Evolutionary conservation across 1,140 invertebrate species (phyloP), one percentile per base, ranked within the genome.

Genomic region (Drosophila arizonae): DNA sequence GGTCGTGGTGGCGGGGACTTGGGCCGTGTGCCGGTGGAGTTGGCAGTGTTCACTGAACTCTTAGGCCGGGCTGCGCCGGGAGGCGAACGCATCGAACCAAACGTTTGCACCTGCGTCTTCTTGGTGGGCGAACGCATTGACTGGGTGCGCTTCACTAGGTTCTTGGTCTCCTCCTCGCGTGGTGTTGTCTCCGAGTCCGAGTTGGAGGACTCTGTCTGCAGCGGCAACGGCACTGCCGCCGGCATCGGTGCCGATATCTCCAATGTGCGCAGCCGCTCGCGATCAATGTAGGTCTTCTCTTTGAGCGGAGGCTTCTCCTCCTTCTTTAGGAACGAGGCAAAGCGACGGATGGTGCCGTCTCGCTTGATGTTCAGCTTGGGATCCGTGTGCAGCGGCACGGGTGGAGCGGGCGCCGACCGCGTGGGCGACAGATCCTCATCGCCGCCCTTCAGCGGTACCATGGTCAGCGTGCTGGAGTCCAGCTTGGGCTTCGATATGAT

Each of bases 191-290:
- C 90, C 6, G 90, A 91, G 43, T 91, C 90, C 1, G 90, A 91
- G 43, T 91, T 91, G 6, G 90, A 91, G 6, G 90, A 91, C 51
- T 90, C 90, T 2, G 90, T 69, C 26, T 80, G 70, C 0, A 51
- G 64, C 0, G 84, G 63, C 4, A 70, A 51, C 0, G 81, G 74
- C 17, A 90, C 78, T 0, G 81, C 72, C n/a, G 90, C 76, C 0
- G 90, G 93, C 77, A 97, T 97, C 0, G 96, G 96, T 87, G 94
- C 93, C 0, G 96, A 97, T 77, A 97, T 97, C 87, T 97, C 94
- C 30, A 97, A 84, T 48, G 94, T 95, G n/a, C 95, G 93, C 33
- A 97, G 81, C 0, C 94, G 93, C 8, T 95, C 94, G 71, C 95
- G 94, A 77, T 97, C 95, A 0, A 95, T 91, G 4, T 94, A 92